Percentiles rank a stretch among this genome's conserved stretches.
Evolutionary conservation across 2,888 invertebrate species (phyloP).

Genomic region (Dione juno): DNA sequence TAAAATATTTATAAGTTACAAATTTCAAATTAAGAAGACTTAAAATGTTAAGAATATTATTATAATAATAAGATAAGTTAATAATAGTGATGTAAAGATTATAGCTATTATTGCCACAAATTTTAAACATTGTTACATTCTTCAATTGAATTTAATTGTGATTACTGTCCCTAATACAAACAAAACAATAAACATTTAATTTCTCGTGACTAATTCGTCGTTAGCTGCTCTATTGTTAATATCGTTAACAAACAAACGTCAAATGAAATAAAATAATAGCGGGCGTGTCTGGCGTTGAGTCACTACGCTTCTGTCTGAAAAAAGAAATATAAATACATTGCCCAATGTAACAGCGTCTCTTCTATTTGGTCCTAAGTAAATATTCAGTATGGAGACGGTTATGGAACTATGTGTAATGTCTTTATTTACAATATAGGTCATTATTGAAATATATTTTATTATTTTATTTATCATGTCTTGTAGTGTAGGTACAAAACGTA

Average conservation of each 20-base stretch:
- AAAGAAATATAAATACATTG: slow-evolving; percentile 20
- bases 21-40: too few species aligned
- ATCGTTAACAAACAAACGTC: slow-evolving; percentile 26
- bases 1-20: too few species aligned
- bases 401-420: not conserved
- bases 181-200: slow-evolving; percentile 16
- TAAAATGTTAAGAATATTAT: too few species aligned
- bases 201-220: slow-evolving; percentile 30
- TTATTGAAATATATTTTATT: too few species aligned
- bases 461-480: too few species aligned
- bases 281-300: slow-evolving; percentile 37
- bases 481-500: too few species aligned
- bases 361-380: not conserved
- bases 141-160: not conserved
- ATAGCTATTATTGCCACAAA: too few species aligned
- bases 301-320: slow-evolving; percentile 24
- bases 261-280: slow-evolving; percentile 33
- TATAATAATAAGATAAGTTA: too few species aligned
- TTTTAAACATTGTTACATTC: too few species aligned
- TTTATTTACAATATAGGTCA: too few species aligned
- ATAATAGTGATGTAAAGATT: too few species aligned
- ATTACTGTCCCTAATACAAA: not conserved
- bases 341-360: not conserved
- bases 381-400: not conserved
- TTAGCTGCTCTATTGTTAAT: slow-evolving; percentile 30